These are phyloP conservation scores for Eulithis testata DNA, from an alignment of 2,888 invertebrate genomes.

Conservation along the genomic window DNA sequence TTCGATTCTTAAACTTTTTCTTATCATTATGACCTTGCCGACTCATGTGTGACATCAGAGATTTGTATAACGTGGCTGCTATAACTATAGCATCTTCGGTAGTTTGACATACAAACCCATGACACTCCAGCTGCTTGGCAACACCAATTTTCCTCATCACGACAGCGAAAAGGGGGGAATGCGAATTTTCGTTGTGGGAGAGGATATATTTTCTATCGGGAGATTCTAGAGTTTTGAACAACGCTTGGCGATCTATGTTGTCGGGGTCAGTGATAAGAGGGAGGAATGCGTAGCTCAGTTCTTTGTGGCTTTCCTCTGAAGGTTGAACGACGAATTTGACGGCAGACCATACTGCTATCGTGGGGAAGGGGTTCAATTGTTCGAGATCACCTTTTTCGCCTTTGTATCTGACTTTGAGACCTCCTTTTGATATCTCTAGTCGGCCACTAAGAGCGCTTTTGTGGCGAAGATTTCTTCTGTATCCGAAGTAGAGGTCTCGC, in stretches of 20 bases:
- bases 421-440: constrained; percentile 87
- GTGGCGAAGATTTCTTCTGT: constrained; percentile 81
- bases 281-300: constrained; percentile 90
- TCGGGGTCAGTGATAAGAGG: constrained; percentile 93
- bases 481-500: constrained; percentile 88
- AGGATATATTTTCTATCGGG: constrained; percentile 84
- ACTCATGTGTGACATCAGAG: constrained; percentile 92
- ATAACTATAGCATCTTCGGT: constrained; percentile 96
- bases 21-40: constrained; percentile 80
- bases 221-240: constrained; percentile 85
- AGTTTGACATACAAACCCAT: constrained; percentile 95
- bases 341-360: constrained; percentile 97
- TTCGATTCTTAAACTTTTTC: constrained; percentile 87
- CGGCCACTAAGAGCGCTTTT: constrained; percentile 84
- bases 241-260: constrained; percentile 88
- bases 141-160: constrained; percentile 93
- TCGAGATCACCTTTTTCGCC: constrained; percentile 86
- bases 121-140: constrained; percentile 93
- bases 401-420: constrained; percentile 89
- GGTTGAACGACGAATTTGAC: constrained; percentile 92
- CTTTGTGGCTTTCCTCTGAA: constrained; percentile 80
- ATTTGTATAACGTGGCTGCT: constrained; percentile 95
- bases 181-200: constrained; percentile 85
- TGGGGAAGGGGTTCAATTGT: constrained; percentile 92
- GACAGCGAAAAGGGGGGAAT: constrained; percentile 95